These are phyloP conservation scores for Apostichopus leukothele DNA, from an alignment of 53 echinoderm and acorn worm genomes.

Conservation along the genomic window DNA sequence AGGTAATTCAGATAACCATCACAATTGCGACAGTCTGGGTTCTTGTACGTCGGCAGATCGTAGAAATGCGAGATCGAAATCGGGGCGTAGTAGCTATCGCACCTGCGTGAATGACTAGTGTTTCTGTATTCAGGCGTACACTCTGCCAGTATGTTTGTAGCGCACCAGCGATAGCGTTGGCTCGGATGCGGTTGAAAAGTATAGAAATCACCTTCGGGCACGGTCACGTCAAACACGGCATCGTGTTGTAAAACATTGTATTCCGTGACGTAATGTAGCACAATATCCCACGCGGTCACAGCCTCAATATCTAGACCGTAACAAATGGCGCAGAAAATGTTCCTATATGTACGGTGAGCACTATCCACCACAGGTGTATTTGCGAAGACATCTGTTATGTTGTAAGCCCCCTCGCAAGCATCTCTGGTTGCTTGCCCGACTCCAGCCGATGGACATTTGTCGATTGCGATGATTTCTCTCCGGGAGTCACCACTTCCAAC, in stretches of 20 bases:
- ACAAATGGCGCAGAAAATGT: slow-evolving; percentile 79
- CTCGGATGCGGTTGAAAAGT: background rate
- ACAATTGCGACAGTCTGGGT: slow-evolving; percentile 27
- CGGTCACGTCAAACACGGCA: background rate
- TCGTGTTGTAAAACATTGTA: background rate
- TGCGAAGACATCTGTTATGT: slow-evolving; percentile 57
- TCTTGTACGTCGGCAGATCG: background rate
- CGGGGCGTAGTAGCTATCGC: slow-evolving; percentile 40
- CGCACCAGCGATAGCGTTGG: background rate
- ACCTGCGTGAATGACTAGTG: slow-evolving; percentile 16
- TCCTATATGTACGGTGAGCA: slow-evolving; percentile 56
- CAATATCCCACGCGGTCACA: slow-evolving; percentile 50
- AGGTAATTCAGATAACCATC: background rate
- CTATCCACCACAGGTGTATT: slow-evolving; percentile 64
- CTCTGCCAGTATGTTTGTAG: background rate
- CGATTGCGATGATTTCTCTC: slow-evolving; percentile 37
- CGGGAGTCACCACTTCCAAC: background rate
- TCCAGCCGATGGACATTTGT: background rate
- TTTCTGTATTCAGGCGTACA: slow-evolving; percentile 4
- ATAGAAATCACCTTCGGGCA: background rate
- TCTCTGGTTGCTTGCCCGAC: background rate
- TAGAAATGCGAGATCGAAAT: background rate
- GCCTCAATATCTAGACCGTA: slow-evolving; percentile 31
- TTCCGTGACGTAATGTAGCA: background rate
- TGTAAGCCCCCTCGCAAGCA: slow-evolving; percentile 46